These are phyloP conservation scores for Penaeus indicus DNA, from an alignment of 1,140 invertebrate genomes.

Conservation along the genomic window DNA sequence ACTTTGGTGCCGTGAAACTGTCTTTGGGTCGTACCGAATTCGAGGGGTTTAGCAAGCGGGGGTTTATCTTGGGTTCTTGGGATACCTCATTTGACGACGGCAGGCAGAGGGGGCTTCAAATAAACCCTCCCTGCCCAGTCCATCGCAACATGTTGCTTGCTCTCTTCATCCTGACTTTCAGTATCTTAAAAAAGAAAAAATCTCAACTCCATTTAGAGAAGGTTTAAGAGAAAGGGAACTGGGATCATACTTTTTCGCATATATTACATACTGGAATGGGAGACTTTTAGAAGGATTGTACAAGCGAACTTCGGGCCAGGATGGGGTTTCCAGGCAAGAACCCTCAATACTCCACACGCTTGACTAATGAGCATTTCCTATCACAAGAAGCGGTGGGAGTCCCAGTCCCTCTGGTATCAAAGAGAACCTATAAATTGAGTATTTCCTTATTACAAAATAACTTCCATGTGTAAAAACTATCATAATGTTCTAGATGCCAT, in stretches of 20 bases:
- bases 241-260: neutral
- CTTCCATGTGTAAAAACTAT: slow-evolving; percentile 63
- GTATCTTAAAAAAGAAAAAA: neutral
- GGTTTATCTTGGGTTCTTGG: slow-evolving; percentile 49
- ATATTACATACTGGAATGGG: slow-evolving; percentile 46
- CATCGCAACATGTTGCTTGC: neutral
- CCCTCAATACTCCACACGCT: slow-evolving; percentile 39
- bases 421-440: slow-evolving; percentile 65
- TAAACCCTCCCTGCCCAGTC: too few species aligned
- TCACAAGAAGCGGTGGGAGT: slow-evolving; percentile 63
- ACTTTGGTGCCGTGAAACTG: slow-evolving; percentile 55
- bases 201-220: neutral
- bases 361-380: slow-evolving; percentile 59
- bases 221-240: too few species aligned
- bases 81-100: too few species aligned
- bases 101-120: too few species aligned
- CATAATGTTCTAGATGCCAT: slow-evolving; percentile 64
- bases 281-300: slow-evolving; percentile 9
- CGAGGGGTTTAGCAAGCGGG: slow-evolving; percentile 28
- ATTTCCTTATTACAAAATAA: slow-evolving; percentile 65
- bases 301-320: slow-evolving; percentile 34
- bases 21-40: slow-evolving; percentile 56
- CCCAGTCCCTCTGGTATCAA: slow-evolving; percentile 62
- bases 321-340: slow-evolving; percentile 48
- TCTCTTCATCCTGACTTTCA: neutral